Base-by-base conservation (phyloP, 2,797 vertebrate genomes). In the Anisognathus igniventris region DNA sequence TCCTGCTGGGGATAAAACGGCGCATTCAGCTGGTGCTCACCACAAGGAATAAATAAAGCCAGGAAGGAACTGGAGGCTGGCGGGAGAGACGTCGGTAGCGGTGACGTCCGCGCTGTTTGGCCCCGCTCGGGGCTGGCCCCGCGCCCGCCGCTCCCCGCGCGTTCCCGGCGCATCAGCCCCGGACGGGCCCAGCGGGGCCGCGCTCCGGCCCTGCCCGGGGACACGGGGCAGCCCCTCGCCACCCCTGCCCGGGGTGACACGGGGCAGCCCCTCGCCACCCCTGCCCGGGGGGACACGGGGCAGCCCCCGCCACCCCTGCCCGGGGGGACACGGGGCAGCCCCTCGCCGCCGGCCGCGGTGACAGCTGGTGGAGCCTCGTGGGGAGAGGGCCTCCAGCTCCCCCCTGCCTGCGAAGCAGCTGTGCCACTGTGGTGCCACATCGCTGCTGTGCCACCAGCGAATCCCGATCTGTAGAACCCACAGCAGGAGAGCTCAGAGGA, bases 21-120 rank as follows among this genome's bases (percentile, higher is more conserved):
- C 67, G 72, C 94, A 76, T 94, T 94, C 89, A 93, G 89, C 75
- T 15, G 78, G 40, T 42, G 89, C 78, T 60, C 67, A 23, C 86
- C 95, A 27, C 96, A 71, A 71, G 81, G 86, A 79, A 54, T 92
- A 95, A 95, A 94, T 94, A 90, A 93, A 84, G 67, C 62, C 92
- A 92, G 96, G 91, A 93, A 93, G 94, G 91, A 89, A 79, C 94
- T 28, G 17, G 33, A 48, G 77, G 84, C 93, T 23, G 37, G 71
- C 18, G 50, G 86, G 22, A 18, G 84, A 85, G 89, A 91, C 37
- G 89, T 54, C 80, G 33, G 92, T 11, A 37, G 30, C 18, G 16
- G 86, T 87, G 94, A 95, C 60, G 91, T 56, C 44, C 8, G 79
- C 66, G 25, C 45, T 4, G 33, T 27, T 67, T 64, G 92, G 72